phyloP scores from a whole-genome alignment of 2,113 vertebrate genomes.

The Oxyura jamaicensis region DNA sequence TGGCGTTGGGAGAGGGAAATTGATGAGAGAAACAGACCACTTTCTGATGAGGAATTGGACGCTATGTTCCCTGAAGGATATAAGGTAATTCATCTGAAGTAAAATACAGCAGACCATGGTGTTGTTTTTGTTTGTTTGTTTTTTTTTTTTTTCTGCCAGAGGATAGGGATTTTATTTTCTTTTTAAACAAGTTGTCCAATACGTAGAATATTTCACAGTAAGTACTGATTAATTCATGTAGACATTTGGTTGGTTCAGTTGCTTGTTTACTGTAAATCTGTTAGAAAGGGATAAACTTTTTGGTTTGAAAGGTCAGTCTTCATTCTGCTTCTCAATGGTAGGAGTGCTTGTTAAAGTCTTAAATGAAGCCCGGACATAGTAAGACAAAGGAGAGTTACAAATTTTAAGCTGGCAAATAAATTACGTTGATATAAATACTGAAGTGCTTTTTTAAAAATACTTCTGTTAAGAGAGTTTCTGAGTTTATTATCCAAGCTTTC shows the following conservation, averaged over 20 bases:
- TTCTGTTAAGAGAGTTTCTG: neutral
- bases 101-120: neutral
- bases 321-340: neutral
- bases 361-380: neutral
- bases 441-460: neutral
- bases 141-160: neutral
- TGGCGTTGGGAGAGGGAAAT: slow-evolving; percentile 99
- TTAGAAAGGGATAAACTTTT: neutral
- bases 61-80: slow-evolving; percentile 99
- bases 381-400: neutral
- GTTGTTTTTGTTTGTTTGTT: too few species aligned
- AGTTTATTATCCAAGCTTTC: neutral
- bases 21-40: slow-evolving; percentile 95
- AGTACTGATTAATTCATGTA: neutral
- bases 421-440: neutral
- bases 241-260: accelerated
- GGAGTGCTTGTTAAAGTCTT: neutral
- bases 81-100: slow-evolving; percentile 78
- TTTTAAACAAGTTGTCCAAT: neutral
- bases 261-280: neutral
- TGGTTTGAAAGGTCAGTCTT: neutral
- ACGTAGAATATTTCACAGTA: neutral
- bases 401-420: neutral
- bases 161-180: neutral
- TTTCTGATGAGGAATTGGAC: slow-evolving; percentile 96